Evolutionary conservation across 2,888 invertebrate genomes (phyloP), one percentile per base, ranked within the genome.

Genomic region (Tuberolachnus salignus): DNA sequence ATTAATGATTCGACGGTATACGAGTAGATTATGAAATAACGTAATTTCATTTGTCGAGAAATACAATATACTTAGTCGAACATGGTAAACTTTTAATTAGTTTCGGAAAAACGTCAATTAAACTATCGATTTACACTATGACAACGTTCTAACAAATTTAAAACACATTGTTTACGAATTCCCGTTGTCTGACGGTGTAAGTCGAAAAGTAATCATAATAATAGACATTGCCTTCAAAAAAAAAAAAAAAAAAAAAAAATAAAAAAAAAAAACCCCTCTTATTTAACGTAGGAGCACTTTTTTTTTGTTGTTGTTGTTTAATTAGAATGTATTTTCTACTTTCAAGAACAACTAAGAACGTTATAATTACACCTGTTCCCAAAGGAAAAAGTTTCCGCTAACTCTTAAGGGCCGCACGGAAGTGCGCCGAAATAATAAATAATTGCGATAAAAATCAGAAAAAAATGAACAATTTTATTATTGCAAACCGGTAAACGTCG

Each of bases 241-340:
- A 57, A 55, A 44, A 14, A 66, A 66, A 64, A 74, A n/a, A 74
- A 57, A 64, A 23, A 57, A 57, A 66, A 75, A 44, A 44, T 42
- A 4, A 1, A 19, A 55, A 0, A 34, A 34, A 13, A 19, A 72
- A 64, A 66, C 42, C n/a, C 66, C 26, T 34, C 6, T 34, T 34
- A 6, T 34, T 34, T 34, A n/a, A n/a, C n/a, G n/a, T n/a, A n/a
- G n/a, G n/a, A n/a, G n/a, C n/a, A n/a, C n/a, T 34, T 3, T 23
- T 21, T 44, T 64, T 75, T 66, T 6, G 26, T 61, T 14, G 19
- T 72, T 71, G 46, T 53, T 34, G 6, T 34, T 26, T 75, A 75
- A 66, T 67, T 75, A 75, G 0, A 67, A 66, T 55, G 19, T 66
- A 75, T 46, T 46, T 46, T 66, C 46, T 67, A 55, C 57, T 1